These are phyloP conservation scores for Lathamus discolor DNA, from an alignment of 2,113 vertebrate species.

Conservation along the genomic window DNA sequence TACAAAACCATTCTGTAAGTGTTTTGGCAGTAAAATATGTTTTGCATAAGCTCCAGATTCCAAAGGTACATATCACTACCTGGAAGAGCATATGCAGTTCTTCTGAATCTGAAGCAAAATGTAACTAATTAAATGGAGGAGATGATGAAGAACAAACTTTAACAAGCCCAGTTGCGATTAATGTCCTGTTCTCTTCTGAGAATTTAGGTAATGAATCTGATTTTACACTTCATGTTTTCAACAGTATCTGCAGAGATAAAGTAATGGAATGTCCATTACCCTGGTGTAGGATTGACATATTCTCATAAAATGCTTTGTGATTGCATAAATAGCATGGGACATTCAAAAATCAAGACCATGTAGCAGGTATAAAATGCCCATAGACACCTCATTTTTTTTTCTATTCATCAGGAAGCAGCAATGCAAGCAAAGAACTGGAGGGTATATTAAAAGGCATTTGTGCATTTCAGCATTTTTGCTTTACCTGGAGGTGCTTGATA, in stretches of 20 bases:
- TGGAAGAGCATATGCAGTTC: not conserved
- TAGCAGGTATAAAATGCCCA: not conserved
- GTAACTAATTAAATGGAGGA: constrained; percentile 33
- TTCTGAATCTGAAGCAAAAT: not conserved
- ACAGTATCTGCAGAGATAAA: not conserved
- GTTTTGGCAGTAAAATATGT: not conserved
- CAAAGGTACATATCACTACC: not conserved
- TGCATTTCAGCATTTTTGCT: constrained; percentile 48
- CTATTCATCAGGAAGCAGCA: constrained; percentile 17
- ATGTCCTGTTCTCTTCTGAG: constrained; percentile 20
- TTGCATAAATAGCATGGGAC: not conserved
- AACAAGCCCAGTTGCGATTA: not conserved
- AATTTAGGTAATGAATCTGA: constrained; percentile 55
- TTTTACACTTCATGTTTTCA: constrained; percentile 60
- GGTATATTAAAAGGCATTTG: not conserved
- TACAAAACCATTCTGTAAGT: not conserved
- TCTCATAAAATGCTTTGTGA: constrained; percentile 28
- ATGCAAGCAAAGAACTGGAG: not conserved
- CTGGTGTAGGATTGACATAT: not conserved
- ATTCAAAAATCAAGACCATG: not conserved
- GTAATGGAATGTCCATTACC: constrained; percentile 60
- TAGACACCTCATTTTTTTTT: not conserved
- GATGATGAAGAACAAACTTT: not conserved
- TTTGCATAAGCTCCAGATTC: not conserved
- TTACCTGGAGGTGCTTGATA: constrained; percentile 4